A percentile compares a stretch with the other conserved stretches of the same genome.
These are phyloP conservation scores for Troides aeacus DNA, from an alignment of 2,888 invertebrate genomes.

Conservation along the genomic window DNA sequence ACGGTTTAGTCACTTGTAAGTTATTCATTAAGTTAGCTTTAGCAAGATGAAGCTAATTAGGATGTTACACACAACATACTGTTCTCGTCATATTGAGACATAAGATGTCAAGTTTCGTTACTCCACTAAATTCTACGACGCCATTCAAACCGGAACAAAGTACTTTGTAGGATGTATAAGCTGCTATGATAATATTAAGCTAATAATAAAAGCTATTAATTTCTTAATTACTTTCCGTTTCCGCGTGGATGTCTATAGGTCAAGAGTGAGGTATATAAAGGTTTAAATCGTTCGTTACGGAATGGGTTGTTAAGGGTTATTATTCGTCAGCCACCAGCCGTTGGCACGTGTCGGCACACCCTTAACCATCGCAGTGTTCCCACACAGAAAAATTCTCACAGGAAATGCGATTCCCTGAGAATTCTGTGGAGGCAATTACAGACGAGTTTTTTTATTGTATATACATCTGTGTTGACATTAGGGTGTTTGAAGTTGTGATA, in stretches of 20 bases:
- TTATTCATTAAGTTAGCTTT: too few relatives aligned
- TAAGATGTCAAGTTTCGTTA: too few relatives aligned
- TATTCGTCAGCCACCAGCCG: slow-evolving; percentile 18
- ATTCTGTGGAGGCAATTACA: slow-evolving; percentile 14
- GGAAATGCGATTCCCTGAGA: slow-evolving; percentile 46
- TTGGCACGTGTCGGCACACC: slow-evolving; percentile 38
- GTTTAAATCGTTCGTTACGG: slow-evolving; percentile 11
- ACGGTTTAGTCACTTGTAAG: too few relatives aligned
- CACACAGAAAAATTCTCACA: slow-evolving; percentile 48
- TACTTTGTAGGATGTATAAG: too few relatives aligned
- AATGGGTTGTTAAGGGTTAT: slow-evolving; percentile 22
- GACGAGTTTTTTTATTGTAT: neutral
- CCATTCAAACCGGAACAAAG: too few relatives aligned
- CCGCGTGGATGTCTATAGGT: neutral
- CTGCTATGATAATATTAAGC: too few relatives aligned
- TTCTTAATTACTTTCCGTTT: too few relatives aligned
- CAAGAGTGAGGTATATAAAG: slow-evolving; percentile 12
- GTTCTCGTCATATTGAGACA: too few relatives aligned
- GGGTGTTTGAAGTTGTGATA: slow-evolving; percentile 11
- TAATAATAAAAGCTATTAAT: too few relatives aligned
- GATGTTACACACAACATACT: too few relatives aligned
- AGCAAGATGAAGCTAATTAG: too few relatives aligned
- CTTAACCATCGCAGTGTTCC: slow-evolving; percentile 38
- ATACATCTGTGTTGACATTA: slow-evolving; percentile 6
- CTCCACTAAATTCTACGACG: too few relatives aligned